Evolutionary conservation across 2,797 vertebrate genomes (phyloP).

Genomic region (Takifugu rubripes): DNA sequence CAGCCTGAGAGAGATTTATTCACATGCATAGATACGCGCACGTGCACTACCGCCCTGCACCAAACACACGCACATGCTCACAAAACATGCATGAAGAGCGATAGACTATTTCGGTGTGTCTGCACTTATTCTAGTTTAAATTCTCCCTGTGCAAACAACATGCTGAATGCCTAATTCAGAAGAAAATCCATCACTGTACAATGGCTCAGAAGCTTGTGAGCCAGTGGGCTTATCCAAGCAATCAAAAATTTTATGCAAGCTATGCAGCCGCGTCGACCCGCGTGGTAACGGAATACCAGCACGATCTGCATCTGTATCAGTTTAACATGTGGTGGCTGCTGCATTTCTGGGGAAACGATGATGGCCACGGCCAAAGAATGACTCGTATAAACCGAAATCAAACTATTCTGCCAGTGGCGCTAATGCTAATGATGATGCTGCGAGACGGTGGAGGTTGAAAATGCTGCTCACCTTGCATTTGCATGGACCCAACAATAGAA

Average conservation of each 20-base stretch:
- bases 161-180: conserved; percentile 57
- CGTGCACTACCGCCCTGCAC: conserved; percentile 41
- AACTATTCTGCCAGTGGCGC: conserved; percentile 56
- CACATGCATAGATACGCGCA: conserved; percentile 50
- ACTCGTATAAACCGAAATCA: conserved; percentile 62
- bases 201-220: conserved; percentile 49
- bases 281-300: conserved; percentile 22
- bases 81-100: conserved; percentile 35
- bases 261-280: conserved; percentile 41
- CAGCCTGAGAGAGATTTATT: conserved; percentile 50
- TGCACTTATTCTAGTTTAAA: conserved; percentile 39
- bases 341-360: conserved; percentile 43
- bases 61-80: conserved; percentile 5
- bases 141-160: conserved; percentile 44
- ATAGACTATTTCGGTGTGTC: conserved; percentile 44
- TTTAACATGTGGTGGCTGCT: conserved; percentile 48
- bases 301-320: conserved; percentile 38
- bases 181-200: conserved; percentile 57
- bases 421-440: conserved; percentile 69
- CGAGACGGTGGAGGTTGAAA: conserved; percentile 45
- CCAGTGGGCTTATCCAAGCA: conserved; percentile 47
- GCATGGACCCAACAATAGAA: conserved; percentile 68
- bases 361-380: conserved; percentile 48
- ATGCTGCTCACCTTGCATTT: conserved; percentile 62
- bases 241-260: conserved; percentile 55